Evolutionary conservation across 2,797 vertebrate species (phyloP), one percentile per base, ranked within the genome.

Genomic region (Sebastolobus alascanus): DNA sequence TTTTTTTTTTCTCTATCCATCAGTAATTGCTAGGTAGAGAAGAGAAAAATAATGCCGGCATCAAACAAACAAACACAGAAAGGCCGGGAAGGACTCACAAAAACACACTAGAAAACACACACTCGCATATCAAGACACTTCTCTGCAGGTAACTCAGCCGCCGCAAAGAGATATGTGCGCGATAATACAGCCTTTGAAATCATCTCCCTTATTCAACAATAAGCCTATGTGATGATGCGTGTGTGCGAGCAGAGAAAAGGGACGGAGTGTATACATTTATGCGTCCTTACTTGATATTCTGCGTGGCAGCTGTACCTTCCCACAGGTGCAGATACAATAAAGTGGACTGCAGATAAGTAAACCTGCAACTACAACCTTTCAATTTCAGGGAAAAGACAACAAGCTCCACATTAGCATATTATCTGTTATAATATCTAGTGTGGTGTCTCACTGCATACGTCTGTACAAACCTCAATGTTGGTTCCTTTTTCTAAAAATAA

Each of bases 271-370:
- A 71, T 55, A 83, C 69, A 75, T 71, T 73, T 12, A 65, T 68
- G 20, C 14, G 55, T 71, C 66, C 58, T 61, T 55, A 85, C 61
- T 90, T 87, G 65, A 56, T 89, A 89, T 89, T 90, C 85, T 66
- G 66, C 16, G 73, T 61, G 75, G 70, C 67, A 70, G 55, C 59
- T 59, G 79, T 71, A 64, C 70, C 43, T 82, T 82, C 77, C 77
- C 77, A 59, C 66, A 75, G 31, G 73, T 68, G 77, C 69, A 64
- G 76, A 52, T 31, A 68, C 58, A 74, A 80, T 43, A 54, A 37
- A 78, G 33, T 31, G 50, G 69, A 59, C 6, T 40, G 73, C 63
- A 66, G 70, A 84, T 85, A 84, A 75, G 75, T 65, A 75, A 84
- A 77, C 60, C 54, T 50, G 71, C 72, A 70, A 77, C 55, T 68